Base-by-base conservation (phyloP, 2,797 vertebrate species). In the Hippocampus kuda region DNA sequence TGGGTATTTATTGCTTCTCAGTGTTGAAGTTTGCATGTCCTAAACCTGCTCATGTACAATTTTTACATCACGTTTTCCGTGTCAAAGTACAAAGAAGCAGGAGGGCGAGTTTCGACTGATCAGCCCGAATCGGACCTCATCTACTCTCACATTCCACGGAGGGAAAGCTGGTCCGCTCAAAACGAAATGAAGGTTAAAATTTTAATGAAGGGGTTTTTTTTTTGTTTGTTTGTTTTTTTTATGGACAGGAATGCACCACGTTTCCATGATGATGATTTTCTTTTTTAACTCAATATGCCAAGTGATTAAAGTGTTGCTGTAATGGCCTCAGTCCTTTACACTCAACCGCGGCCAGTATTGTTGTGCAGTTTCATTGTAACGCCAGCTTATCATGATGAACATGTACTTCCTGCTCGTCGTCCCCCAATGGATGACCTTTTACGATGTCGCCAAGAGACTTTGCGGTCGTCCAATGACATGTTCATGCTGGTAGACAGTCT, bases 281-380 rank as follows among this genome's bases (percentile, higher is more conserved):
- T 49, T 20, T 73, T 84, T 72, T 73, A 60, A 85, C 79, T 85
- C 84, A 80, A 76, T 75, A 89, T 89, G 91, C 91, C 91, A 92
- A 91, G 77, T 76, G 77, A 88, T 81, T 72, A 63, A 78, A 77
- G 79, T 88, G 82, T 88, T 82, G 73, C 80, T 82, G 78, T 79
- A 62, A 75, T 30, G 44, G 74, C 59, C 16, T 34, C 76, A 24
- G 44, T 70, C 77, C 0, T 41, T 72, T 72, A 26, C 69, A 74
- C 63, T 70, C 64, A 59, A 63, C 77, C 77, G 77, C 34, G 76
- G 85, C 87, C 89, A 92, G 90, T 92, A 91, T 91, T 92, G 83
- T 84, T 90, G 88, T 88, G 86, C 84, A 88, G 84, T 84, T 81
- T 80, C 76, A 44, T 64, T 65, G 44, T 27, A 48, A 65, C 53